Evolutionary conservation across 2,113 vertebrate genomes (phyloP), one percentile per base, ranked within the genome.

Genomic region (Bombycilla garrulus): DNA sequence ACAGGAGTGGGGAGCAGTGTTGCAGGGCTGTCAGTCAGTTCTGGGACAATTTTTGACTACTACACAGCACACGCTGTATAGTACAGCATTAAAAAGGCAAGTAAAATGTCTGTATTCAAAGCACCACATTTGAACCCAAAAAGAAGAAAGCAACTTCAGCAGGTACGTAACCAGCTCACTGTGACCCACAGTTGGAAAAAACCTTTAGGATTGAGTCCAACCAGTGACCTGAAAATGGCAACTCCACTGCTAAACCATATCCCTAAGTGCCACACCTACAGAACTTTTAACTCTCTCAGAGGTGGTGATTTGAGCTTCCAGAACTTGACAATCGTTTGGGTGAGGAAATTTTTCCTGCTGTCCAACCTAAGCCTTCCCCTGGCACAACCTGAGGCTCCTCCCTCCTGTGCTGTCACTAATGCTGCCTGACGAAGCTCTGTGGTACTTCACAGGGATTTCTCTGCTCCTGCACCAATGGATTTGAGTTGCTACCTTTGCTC

Each of bases 1-100:
- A 86, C 57, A 45, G 79, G 80, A 89, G 81, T 29, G 42, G 81
- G 84, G 72, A 92, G 78, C 73, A 31, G 35, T 9, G 12, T 22
- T 70, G 66, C 73, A 62, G 57, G n/a, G 62, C 96, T 91, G 93
- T 50, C 93, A 82, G 50, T 94, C 92, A 79, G 28, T 54, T 65
- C 18, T 31, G 25, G 72, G 88, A 90, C 88, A 91, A 31, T 16
- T 88, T 84, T 64, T 40, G 87, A 60, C 73, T 33, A 60, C 57
- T 14, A 44, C 36, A 42, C 1, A 60, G 6, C 15, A 78, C 48
- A 51, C 20, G 21, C 64, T 36, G 22, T 10, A 33, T 6, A 73
- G 64, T 1, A 57, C 2, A 29, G 58, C 64, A 91, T 28, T n/a
- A n/a, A 71, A 84, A 81, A 61, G 21, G 11, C 28, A 76, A 72